Percentiles rank a stretch among this genome's conserved stretches.
Evolutionary conservation across 2,113 vertebrate genomes (phyloP).

Genomic region (Pluvialis apricaria): DNA sequence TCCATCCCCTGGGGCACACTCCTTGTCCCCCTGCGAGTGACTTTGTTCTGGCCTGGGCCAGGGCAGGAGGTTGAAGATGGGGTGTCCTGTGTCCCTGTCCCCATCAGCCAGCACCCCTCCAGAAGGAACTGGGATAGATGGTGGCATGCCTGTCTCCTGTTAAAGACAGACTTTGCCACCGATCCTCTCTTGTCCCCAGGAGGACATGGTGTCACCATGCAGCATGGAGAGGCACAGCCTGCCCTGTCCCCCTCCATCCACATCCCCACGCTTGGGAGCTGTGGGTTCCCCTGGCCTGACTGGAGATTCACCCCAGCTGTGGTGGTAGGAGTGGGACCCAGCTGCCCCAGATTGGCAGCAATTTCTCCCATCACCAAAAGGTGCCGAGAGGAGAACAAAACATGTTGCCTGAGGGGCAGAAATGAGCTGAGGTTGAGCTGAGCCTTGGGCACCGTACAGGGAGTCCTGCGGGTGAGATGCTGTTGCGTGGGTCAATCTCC

Average conservation of each 20-base stretch:
- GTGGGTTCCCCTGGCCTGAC: not conserved
- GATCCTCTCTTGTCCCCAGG: not conserved
- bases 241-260: not conserved
- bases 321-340: not conserved
- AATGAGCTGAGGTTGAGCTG: not conserved
- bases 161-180: not conserved
- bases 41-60: not conserved
- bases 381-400: not conserved
- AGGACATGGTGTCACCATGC: not conserved
- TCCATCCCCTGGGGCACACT: not conserved
- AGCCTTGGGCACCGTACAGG: accelerated
- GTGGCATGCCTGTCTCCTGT: not conserved
- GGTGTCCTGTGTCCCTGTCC: not conserved
- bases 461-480: not conserved
- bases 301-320: not conserved
- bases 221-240: not conserved
- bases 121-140: not conserved
- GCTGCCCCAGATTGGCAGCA: not conserved
- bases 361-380: not conserved
- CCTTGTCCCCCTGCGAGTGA: not conserved
- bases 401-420: not conserved
- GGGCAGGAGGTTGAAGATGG: not conserved
- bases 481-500: accelerated
- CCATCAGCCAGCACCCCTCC: not conserved
- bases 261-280: not conserved